These are phyloP conservation scores for Ptychodera flava DNA, from an alignment of 35 echinoderm and acorn worm genomes.

Conservation along the genomic window DNA sequence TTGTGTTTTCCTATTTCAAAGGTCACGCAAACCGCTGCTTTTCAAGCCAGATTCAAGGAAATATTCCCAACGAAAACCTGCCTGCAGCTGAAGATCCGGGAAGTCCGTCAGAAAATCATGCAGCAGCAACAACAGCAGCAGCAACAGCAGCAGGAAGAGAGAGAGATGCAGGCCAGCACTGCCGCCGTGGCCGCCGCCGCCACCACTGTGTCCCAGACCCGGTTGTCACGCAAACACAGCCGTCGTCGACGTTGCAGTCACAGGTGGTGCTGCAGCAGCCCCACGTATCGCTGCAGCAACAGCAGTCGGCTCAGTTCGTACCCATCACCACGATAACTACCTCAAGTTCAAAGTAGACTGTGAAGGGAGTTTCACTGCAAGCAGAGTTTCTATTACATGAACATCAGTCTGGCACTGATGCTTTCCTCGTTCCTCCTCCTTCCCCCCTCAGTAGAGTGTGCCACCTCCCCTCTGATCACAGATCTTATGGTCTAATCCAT, in stretches of 20 bases:
- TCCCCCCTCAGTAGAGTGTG: no score
- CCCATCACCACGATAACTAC: not conserved
- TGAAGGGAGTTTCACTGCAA: no score
- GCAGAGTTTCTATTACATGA: no score
- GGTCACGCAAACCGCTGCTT: slow-evolving; percentile 69
- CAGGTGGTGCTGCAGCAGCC: not conserved
- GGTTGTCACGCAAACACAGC: not conserved
- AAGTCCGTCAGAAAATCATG: slow-evolving; percentile 95
- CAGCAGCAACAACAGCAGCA: slow-evolving; percentile 69
- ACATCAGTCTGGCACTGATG: no score
- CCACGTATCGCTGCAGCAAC: not conserved
- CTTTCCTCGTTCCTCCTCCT: no score
- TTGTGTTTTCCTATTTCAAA: no score
- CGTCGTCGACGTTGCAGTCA: not conserved
- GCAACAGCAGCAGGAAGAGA: slow-evolving; percentile 25
- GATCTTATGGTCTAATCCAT: no score
- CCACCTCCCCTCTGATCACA: no score
- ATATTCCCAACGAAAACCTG: slow-evolving; percentile 76
- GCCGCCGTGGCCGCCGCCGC: not conserved
- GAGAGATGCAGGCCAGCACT: not conserved
- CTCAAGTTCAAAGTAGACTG: not conserved
- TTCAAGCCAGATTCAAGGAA: slow-evolving; percentile 67
- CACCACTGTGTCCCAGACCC: not conserved
- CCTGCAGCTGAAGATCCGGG: slow-evolving; percentile 87
- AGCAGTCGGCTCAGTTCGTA: not conserved